These are phyloP conservation scores for Sweltsa coloradensis DNA, from an alignment of 1,140 invertebrate genomes.

Conservation along the genomic window DNA sequence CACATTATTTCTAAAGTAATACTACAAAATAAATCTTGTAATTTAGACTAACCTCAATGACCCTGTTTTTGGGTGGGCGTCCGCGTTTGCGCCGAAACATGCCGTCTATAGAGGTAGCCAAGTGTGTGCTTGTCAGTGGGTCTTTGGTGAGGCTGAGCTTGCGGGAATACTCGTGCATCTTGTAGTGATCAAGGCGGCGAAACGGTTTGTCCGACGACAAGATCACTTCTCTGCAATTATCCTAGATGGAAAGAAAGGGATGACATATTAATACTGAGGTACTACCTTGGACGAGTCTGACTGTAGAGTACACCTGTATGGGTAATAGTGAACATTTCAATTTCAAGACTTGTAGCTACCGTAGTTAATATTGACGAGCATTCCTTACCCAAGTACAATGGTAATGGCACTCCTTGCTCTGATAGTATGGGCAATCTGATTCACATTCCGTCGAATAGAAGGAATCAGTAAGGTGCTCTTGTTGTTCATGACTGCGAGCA, in stretches of 20 bases:
- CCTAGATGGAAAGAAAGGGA: constrained; percentile 37
- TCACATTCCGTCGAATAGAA: constrained; percentile 56
- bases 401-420: constrained; percentile 69
- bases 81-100: constrained; percentile 85
- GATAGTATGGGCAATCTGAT: constrained; percentile 56
- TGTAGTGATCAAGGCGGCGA: constrained; percentile 76
- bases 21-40: too few species aligned
- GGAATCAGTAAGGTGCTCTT: constrained; percentile 70
- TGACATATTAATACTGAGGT: constrained; percentile 1
- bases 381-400: constrained; percentile 70
- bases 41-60: constrained; percentile 58
- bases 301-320: too few species aligned
- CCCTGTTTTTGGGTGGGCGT: constrained; percentile 79
- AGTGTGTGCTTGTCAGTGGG: constrained; percentile 44
- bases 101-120: constrained; percentile 65
- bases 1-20: too few species aligned
- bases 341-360: too few species aligned
- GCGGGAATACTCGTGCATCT: constrained; percentile 60
- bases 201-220: constrained; percentile 73
- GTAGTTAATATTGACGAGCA: too few species aligned
- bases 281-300: too few species aligned
- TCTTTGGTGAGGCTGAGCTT: constrained; percentile 40
- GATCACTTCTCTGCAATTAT: constrained; percentile 76
- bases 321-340: too few species aligned
- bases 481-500: constrained; percentile 72